Percentiles rank a stretch among this genome's conserved stretches.
Evolutionary conservation across 2,113 vertebrate genomes (phyloP).

Genomic region (Calyptommatus sinebrachiatus): DNA sequence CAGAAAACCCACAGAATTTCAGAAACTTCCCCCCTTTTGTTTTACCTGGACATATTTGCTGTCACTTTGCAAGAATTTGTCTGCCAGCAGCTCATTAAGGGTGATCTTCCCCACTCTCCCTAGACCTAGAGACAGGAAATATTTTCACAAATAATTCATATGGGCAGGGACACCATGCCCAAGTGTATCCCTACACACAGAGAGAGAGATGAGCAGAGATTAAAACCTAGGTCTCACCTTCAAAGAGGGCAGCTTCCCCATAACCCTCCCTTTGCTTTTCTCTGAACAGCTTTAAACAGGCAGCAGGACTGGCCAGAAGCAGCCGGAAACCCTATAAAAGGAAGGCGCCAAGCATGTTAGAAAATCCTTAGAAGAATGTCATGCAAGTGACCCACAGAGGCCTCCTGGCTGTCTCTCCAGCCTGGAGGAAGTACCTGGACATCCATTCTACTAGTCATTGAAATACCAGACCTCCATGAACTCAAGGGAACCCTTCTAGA

Average conservation of each 20-base stretch:
- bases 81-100: constrained; percentile 60
- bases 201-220: not conserved
- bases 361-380: too few relatives aligned
- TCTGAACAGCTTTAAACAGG: constrained; percentile 83
- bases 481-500: too few relatives aligned
- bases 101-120: constrained; percentile 24
- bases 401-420: too few relatives aligned
- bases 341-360: not conserved
- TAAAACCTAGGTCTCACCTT: constrained; percentile 63
- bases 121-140: constrained; percentile 35
- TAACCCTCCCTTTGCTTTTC: constrained; percentile 77
- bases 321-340: constrained; percentile 82
- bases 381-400: too few relatives aligned
- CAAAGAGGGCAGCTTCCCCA: constrained; percentile 75
- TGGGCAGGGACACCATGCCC: not conserved
- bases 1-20: not conserved
- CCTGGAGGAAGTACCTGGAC: too few relatives aligned
- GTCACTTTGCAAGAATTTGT: constrained; percentile 48
- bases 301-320: constrained; percentile 84
- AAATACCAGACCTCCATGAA: too few relatives aligned
- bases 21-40: not conserved
- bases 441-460: too few relatives aligned
- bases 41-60: constrained; percentile 71
- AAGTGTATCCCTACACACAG: too few relatives aligned
- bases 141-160: rapidly evolving